These are phyloP conservation scores for Pseudomyrmex gracilis DNA, from an alignment of 1,140 invertebrate species.

Conservation along the genomic window DNA sequence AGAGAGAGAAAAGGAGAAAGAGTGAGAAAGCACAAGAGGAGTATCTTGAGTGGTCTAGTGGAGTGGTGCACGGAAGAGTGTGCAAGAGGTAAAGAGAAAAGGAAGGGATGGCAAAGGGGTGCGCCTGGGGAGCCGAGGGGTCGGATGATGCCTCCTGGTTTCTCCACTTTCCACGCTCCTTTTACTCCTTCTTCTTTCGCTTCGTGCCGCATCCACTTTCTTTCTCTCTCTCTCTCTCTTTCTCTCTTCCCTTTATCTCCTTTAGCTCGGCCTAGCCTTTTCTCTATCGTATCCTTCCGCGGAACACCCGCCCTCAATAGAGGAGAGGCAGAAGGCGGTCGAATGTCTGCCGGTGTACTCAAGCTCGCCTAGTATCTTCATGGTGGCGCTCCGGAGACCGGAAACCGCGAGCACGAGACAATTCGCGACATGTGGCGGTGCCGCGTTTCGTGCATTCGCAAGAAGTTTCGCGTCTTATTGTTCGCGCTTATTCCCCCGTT, in stretches of 20 bases:
- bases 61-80: constrained; percentile 57
- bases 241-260: constrained; percentile 5
- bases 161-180: constrained; percentile 25
- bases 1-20: background rate
- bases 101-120: constrained; percentile 14
- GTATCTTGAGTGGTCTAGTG: constrained; percentile 66
- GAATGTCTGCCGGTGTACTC: constrained; percentile 65
- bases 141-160: constrained; percentile 62
- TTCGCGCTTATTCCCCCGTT: constrained; percentile 11
- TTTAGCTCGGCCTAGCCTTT: constrained; percentile 11
- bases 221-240: constrained; percentile 25
- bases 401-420: constrained; percentile 21
- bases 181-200: background rate
- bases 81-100: constrained; percentile 46
- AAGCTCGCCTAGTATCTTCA: constrained; percentile 54
- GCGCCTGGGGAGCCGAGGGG: constrained; percentile 48
- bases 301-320: constrained; percentile 47
- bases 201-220: background rate
- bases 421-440: constrained; percentile 38
- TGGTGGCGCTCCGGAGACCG: constrained; percentile 37
- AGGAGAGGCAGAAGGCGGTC: constrained; percentile 19
- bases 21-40: constrained; percentile 31
- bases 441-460: constrained; percentile 16
- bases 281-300: constrained; percentile 60
- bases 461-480: constrained; percentile 20